phyloP scores from a whole-genome alignment of 1,140 invertebrate genomes.

The Dreissena polymorpha region DNA sequence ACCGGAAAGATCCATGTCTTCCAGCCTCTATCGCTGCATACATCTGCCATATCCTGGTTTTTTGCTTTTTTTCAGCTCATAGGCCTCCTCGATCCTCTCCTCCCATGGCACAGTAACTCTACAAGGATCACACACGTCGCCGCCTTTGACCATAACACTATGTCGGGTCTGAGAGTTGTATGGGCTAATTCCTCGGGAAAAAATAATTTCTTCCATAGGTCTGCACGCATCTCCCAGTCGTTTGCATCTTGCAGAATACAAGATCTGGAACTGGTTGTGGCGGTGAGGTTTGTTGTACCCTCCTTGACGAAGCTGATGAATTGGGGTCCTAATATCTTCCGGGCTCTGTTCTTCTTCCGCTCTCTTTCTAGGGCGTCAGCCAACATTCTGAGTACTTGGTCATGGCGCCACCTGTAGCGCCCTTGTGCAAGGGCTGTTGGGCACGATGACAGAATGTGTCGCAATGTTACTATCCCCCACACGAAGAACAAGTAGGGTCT shows the following conservation, averaged over 20 bases:
- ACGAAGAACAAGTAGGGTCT: constrained; percentile 20
- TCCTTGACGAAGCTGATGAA: constrained; percentile 24
- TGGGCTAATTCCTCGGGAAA: constrained; percentile 28
- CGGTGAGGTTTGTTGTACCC: background rate
- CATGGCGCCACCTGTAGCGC: constrained; percentile 8
- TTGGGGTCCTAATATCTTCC: background rate
- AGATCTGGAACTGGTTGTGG: background rate
- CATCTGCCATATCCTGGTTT: constrained; percentile 3
- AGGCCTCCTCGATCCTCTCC: too few relatives aligned
- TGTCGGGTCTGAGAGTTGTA: constrained; percentile 36
- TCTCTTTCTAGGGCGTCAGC: constrained; percentile 17
- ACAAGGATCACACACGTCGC: constrained; percentile 11
- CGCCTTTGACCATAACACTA: constrained; percentile 17
- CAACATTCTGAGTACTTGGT: background rate
- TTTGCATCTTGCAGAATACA: constrained; percentile 18
- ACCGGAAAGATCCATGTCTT: constrained; percentile 43
- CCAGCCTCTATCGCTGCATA: constrained; percentile 39
- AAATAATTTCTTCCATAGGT: constrained; percentile 14
- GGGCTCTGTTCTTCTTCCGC: background rate
- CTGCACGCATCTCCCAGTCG: constrained; percentile 9
- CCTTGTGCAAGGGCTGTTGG: constrained; percentile 8
- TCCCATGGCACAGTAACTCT: constrained; percentile 36
- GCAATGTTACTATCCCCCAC: background rate
- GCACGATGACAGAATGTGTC: constrained; percentile 8
- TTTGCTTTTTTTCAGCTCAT: too few relatives aligned